Evolutionary conservation across 2,797 vertebrate species (phyloP).

Genomic region (Galago senegalensis): DNA sequence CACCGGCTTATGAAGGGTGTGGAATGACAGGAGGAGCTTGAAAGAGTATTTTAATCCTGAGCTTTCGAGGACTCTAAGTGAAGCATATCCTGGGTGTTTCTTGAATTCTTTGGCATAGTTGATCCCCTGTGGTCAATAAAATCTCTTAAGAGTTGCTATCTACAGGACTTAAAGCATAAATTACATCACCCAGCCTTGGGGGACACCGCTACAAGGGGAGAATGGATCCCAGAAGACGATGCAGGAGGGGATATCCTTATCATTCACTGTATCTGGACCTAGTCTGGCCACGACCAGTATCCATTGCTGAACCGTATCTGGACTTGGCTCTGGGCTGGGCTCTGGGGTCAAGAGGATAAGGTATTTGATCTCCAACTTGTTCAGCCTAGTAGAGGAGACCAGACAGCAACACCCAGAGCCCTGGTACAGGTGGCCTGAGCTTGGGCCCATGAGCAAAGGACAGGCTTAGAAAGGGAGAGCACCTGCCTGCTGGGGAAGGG

Average conservation of each 20-base stretch:
- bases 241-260: neutral
- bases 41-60: neutral
- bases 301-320: neutral
- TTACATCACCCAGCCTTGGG: neutral
- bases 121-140: neutral
- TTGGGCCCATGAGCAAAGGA: neutral
- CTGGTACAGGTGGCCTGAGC: neutral
- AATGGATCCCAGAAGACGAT: neutral
- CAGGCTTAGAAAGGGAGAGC: neutral
- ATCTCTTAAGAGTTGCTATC: neutral
- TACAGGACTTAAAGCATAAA: neutral
- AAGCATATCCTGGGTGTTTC: neutral
- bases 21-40: neutral
- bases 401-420: neutral
- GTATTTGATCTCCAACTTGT: neutral
- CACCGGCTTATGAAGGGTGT: neutral
- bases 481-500: neutral
- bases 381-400: neutral
- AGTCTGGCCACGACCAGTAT: neutral
- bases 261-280: neutral
- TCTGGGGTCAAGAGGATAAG: neutral
- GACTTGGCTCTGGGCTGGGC: neutral
- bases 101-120: neutral
- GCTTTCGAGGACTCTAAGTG: constrained; percentile 31
- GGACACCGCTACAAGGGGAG: neutral